Evolutionary conservation across 2,113 vertebrate species (phyloP).

Genomic region (Podiceps cristatus): DNA sequence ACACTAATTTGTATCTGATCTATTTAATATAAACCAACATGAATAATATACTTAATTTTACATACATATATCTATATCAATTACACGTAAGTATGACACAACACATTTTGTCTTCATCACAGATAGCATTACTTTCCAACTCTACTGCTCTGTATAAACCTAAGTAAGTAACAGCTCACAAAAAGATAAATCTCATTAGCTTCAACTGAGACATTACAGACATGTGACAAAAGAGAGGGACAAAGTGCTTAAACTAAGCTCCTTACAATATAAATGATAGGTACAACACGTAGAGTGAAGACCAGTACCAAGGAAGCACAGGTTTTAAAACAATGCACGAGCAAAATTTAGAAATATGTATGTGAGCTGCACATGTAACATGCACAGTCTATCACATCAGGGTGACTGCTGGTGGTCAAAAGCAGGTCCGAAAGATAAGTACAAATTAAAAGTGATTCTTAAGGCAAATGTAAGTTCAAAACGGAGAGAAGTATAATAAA

Average conservation of each 20-base stretch:
- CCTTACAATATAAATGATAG: conserved; percentile 7
- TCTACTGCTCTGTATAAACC: not conserved
- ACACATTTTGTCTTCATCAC: not conserved
- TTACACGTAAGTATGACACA: not conserved
- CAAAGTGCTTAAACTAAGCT: conserved; percentile 53
- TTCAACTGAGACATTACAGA: conserved; percentile 21
- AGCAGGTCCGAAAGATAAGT: not conserved
- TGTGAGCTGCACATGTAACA: not conserved
- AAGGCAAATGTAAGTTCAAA: not conserved
- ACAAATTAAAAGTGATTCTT: not conserved
- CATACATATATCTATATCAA: not conserved
- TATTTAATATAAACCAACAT: not conserved
- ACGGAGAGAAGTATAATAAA: not conserved
- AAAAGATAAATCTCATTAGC: conserved; percentile 51
- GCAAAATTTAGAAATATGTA: not conserved
- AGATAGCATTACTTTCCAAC: not conserved
- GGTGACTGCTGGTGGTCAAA: not conserved
- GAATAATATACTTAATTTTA: not conserved
- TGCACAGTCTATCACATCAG: accelerated
- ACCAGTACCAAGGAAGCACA: not conserved
- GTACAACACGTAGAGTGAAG: not conserved
- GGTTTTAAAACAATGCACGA: not conserved
- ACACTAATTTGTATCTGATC: not conserved
- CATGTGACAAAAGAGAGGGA: conserved; percentile 24
- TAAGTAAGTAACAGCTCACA: conserved; percentile 1